phyloP scores from a whole-genome alignment of 2,797 vertebrate species.

The Sebastes trivittatus region DNA sequence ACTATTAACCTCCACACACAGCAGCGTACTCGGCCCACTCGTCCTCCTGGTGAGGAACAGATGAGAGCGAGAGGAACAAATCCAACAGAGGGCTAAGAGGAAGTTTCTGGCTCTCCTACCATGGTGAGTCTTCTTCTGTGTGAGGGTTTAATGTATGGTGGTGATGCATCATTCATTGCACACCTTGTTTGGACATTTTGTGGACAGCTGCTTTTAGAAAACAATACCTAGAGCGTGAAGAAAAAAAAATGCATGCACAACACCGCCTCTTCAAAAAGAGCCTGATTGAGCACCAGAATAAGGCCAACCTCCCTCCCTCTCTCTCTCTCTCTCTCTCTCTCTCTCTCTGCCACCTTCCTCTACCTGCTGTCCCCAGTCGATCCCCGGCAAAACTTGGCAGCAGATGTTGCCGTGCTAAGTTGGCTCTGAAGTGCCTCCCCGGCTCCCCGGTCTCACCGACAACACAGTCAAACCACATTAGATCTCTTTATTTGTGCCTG shows the following conservation, averaged over 20 bases:
- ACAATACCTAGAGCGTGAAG: conserved; percentile 82
- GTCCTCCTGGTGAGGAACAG: conserved; percentile 47
- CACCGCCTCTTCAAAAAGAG: conserved; percentile 78
- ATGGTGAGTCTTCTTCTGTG: not conserved
- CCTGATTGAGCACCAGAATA: conserved; percentile 73
- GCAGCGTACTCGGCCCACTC: conserved; percentile 43
- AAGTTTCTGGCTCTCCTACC: conserved; percentile 42
- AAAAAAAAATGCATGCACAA: not conserved
- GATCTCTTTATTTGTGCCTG: conserved; percentile 96
- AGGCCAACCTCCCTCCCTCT: conserved; percentile 61
- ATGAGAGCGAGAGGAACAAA: conserved; percentile 45
- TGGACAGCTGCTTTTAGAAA: conserved; percentile 86
- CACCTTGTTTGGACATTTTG: conserved; percentile 82
- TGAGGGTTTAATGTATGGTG: conserved; percentile 59
- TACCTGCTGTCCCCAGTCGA: conserved; percentile 93
- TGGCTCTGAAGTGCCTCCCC: conserved; percentile 95
- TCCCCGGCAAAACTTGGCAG: conserved; percentile 88
- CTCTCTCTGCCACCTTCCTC: conserved; percentile 77
- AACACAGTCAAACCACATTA: conserved; percentile 91
- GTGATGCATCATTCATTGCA: conserved; percentile 89
- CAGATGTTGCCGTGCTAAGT: conserved; percentile 92
- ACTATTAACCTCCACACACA: conserved; percentile 38
- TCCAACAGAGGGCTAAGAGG: conserved; percentile 13
- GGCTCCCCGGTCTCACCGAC: conserved; percentile 87
- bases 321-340: conserved; percentile 22